Base-by-base conservation (phyloP, 1,140 invertebrate species). In the Drosophila asahinai region DNA sequence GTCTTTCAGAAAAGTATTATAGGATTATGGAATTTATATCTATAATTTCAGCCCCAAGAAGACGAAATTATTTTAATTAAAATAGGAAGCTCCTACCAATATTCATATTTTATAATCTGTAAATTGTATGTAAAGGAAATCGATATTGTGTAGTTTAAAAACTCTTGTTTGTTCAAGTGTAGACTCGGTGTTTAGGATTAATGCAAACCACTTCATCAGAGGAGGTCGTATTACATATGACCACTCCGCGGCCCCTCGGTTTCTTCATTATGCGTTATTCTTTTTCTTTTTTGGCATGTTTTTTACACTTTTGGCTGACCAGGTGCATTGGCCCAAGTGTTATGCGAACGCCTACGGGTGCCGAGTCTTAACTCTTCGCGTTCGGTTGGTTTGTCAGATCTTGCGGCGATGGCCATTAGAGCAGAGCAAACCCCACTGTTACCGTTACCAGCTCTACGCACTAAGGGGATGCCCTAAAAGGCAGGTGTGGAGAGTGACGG, bases 351-450 rank as follows among this genome's bases (percentile, higher is more conserved):
- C 62, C 22, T 40, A 52, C 17, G 62, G 48, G 62, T 19, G 12
- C 27, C 30, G 19, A 11, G 5, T 63, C 38, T 22, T 22, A 1
- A 3, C 5, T 45, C 36, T 70, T 43, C 27, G 38, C 66, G n/a
- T 52, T 68, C 9, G 22, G 19, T 36, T 66, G 51, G 52, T 25
- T n/a, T 45, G 7, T 62, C 22, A 27, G 17, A 33, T 38, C 42
- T 57, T 60, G 61, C 55, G 57, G 38, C 52, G 30, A 55, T 71
- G 67, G 67, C 40, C 67, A 68, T 71, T 71, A 68, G 67, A 71
- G 67, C 67, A 71, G 63, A 71, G 67, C 63, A 68, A 48, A 55
- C 36, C 66, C 38, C 66, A 65, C 38, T 52, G 22, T n/a, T 2
- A 7, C 25, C 49, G n/a, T n/a, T 27, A 1, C 27, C 17, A 12